Evolutionary conservation across 2,888 invertebrate species (phyloP).

Genomic region (Pogonocherus hispidulus): DNA sequence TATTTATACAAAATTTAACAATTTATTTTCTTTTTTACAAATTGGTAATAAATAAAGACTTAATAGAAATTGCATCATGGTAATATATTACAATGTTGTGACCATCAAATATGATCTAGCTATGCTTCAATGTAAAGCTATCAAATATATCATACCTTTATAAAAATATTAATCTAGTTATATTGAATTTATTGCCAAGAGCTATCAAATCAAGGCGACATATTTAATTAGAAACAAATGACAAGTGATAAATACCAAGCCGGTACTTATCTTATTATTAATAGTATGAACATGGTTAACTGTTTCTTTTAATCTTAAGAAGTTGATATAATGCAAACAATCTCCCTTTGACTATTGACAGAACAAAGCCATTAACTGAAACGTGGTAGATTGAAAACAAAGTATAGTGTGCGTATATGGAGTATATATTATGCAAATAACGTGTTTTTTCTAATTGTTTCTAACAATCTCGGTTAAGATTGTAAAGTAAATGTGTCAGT

Average conservation of each 20-base stretch:
- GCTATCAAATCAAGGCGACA: neutral
- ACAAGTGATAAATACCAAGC: neutral
- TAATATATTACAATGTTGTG: too few species aligned
- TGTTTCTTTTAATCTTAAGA: neutral
- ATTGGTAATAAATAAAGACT: too few species aligned
- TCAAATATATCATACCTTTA: neutral
- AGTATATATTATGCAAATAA: neutral
- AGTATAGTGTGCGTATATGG: neutral
- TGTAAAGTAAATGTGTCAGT: neutral
- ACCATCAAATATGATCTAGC: neutral
- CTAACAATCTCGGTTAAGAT: neutral
- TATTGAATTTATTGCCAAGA: neutral
- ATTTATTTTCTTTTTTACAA: too few species aligned
- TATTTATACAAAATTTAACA: too few species aligned
- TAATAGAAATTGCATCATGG: too few species aligned
- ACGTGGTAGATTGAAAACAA: neutral
- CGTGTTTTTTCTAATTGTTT: neutral
- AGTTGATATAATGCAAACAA: neutral
- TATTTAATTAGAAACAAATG: neutral
- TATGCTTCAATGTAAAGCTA: neutral
- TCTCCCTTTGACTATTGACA: neutral
- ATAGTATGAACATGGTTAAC: neutral
- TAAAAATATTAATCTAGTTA: slow-evolving; percentile 1
- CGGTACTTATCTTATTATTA: neutral
- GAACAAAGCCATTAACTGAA: neutral